Percentiles rank a stretch among this genome's conserved stretches.
Evolutionary conservation across 2,797 vertebrate genomes (phyloP).

Genomic region (Tadarida brasiliensis): DNA sequence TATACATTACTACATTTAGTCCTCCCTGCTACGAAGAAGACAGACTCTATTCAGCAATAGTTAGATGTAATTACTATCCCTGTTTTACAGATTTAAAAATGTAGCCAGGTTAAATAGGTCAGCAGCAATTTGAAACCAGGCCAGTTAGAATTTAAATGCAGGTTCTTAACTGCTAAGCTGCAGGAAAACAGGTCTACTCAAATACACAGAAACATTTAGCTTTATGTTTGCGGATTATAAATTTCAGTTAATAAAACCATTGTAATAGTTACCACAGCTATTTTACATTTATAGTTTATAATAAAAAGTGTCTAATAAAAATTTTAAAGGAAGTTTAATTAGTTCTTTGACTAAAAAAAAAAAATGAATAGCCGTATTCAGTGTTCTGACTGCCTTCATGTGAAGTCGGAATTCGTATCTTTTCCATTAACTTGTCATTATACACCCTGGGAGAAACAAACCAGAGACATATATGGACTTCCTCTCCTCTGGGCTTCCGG

Average conservation of each 20-base stretch:
- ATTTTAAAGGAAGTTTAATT: conserved; percentile 63
- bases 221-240: background rate
- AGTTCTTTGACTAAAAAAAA: conserved; percentile 73
- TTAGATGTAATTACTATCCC: background rate
- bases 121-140: background rate
- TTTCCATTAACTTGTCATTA: conserved; percentile 78
- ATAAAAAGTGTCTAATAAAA: background rate
- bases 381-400: conserved; percentile 71
- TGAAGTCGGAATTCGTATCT: conserved; percentile 72
- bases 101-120: background rate
- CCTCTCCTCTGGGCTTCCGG: conserved; percentile 78
- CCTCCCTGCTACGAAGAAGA: background rate
- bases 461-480: conserved; percentile 81
- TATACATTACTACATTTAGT: background rate
- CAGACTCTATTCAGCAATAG: background rate
- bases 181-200: background rate
- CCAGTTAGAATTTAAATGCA: background rate
- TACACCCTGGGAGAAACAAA: conserved; percentile 44
- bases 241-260: conserved; percentile 9
- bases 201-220: background rate
- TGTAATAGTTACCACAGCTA: background rate
- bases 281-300: background rate
- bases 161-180: background rate
- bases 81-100: background rate
- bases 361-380: background rate